phyloP scores from a whole-genome alignment of 1,140 invertebrate species.

The Acromyrmex charruanus region DNA sequence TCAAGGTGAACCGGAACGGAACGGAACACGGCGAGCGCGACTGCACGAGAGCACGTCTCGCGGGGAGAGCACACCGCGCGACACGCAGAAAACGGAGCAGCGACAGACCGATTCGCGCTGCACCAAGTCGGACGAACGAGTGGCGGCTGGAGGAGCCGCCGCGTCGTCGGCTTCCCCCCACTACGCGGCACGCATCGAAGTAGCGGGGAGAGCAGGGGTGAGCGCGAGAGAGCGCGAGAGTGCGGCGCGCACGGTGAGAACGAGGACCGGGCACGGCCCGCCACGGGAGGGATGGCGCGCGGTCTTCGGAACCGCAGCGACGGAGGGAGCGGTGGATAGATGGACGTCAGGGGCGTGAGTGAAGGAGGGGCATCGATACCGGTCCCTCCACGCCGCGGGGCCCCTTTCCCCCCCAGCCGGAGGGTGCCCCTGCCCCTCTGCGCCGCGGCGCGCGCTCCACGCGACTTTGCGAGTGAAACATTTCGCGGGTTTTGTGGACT shows the following conservation, averaged over 20 bases:
- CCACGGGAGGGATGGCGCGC: constrained; percentile 67
- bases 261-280: constrained; percentile 51
- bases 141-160: constrained; percentile 73
- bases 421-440: constrained; percentile 28
- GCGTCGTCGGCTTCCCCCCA: constrained; percentile 79
- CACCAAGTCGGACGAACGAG: constrained; percentile 85
- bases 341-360: constrained; percentile 82
- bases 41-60: background rate
- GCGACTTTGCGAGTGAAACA: constrained; percentile 83
- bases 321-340: constrained; percentile 69
- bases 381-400: constrained; percentile 65
- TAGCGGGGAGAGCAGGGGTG: constrained; percentile 42
- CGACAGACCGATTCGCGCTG: constrained; percentile 78
- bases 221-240: constrained; percentile 58
- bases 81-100: constrained; percentile 55
- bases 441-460: constrained; percentile 70
- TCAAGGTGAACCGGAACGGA: constrained; percentile 28
- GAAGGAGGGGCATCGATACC: constrained; percentile 82
- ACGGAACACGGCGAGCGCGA: background rate
- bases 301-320: constrained; percentile 61
- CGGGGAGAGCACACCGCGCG: constrained; percentile 66
- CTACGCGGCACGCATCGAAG: constrained; percentile 58
- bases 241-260: background rate
- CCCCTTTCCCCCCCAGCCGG: constrained; percentile 60
- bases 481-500: constrained; percentile 84